A percentile compares a stretch with the other conserved stretches of the same genome.
These are phyloP conservation scores for Zelostemma sp. DNA, from an alignment of 1,140 invertebrate species.

Conservation along the genomic window DNA sequence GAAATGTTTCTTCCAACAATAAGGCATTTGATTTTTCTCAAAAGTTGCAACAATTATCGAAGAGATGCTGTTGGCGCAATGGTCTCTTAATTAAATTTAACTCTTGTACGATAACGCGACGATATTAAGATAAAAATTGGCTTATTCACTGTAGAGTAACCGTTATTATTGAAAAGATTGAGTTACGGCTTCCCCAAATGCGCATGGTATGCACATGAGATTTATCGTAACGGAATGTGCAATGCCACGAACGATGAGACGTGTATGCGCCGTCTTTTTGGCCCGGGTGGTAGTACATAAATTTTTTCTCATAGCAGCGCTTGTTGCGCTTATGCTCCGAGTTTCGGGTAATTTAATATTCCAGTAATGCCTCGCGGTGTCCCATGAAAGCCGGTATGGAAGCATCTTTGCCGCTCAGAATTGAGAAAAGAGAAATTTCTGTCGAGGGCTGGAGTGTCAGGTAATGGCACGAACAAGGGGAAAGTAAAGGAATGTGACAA, in stretches of 20 bases:
- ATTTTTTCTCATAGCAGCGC: conserved; percentile 2
- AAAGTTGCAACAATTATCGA: no score
- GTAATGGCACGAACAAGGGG: neutral
- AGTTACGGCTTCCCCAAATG: conserved; percentile 11
- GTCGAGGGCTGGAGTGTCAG: neutral
- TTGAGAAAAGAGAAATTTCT: conserved; percentile 3
- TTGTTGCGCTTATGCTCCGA: neutral
- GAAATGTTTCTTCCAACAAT: no score
- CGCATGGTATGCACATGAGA: conserved; percentile 7
- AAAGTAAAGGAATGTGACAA: neutral
- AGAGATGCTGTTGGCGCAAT: no score
- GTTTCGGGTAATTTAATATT: conserved; percentile 23
- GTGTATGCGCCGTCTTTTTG: conserved; percentile 4
- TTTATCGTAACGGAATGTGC: conserved; percentile 15
- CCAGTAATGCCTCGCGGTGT: conserved; percentile 10
- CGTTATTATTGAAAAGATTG: conserved; percentile 14
- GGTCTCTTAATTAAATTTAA: no score
- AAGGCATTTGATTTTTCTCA: no score
- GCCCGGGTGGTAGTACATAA: conserved; percentile 10
- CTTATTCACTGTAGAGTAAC: neutral
- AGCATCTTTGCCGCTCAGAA: conserved; percentile 7
- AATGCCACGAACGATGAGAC: neutral
- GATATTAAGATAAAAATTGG: neutral
- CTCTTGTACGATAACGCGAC: neutral
- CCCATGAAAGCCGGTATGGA: conserved; percentile 3